Base-by-base conservation (phyloP, 2,888 invertebrate genomes). In the Drosophila leonis region DNA sequence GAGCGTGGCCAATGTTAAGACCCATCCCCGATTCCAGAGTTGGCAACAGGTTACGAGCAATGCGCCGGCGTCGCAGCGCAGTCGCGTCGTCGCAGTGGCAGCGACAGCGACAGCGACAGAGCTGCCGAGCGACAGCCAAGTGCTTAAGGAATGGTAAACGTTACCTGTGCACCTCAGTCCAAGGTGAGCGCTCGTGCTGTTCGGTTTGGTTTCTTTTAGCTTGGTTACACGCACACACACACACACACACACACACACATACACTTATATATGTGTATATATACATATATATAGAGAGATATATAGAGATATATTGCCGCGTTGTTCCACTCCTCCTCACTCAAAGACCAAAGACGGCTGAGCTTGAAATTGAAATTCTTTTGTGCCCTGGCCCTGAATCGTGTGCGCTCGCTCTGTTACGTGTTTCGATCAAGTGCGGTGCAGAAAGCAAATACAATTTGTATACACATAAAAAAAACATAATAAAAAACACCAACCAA, bases 141-240 rank as follows among this genome's bases (percentile, higher is more conserved):
- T 87, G 91, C 92, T 92, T 90, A 92, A 92, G 91, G 89, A 91
- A 92, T 91, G 91, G 90, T 91, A 88, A 91, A 85, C 83, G 89
- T 85, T 90, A 90, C 83, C 88, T 85, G 83, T 72, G 83, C 84
- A 80, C 68, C 88, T 87, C 92, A 92, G 92, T 92, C 88, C 88
- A 91, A 92, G 91, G 91, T 90, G 90, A 92, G 87, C 92, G 79
- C 86, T 92, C 88, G 92, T 91, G 90, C 88, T 85, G 92, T 88
- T 83, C 92, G 92, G 92, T 92, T 78, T 65, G 61, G 44, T 57
- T 57, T 35, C 24, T 62, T 65, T 64, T 64, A 33, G 46, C 39
- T 46, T 52, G 60, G 37, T 37, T 46, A 49, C 48, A 49, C 48
- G 48, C 48, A 31, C 29, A 6, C 29, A n/a, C n/a, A 48, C 10